These are phyloP conservation scores for Pomatostomus ruficeps DNA, from an alignment of 2,113 vertebrate genomes.

Conservation along the genomic window DNA sequence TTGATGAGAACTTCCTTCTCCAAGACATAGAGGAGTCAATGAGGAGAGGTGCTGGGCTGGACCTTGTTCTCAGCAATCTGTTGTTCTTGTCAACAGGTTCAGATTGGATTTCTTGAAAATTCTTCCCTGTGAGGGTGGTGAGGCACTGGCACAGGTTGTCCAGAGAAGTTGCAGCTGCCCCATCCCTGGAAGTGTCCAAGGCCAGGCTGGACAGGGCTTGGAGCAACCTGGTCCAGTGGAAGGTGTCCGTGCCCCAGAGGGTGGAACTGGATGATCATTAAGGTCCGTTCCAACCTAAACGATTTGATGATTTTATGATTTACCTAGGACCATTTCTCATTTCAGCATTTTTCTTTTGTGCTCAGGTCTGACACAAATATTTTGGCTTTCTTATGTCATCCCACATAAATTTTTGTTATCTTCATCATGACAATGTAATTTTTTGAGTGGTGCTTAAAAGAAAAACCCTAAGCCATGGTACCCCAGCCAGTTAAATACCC, in stretches of 20 bases:
- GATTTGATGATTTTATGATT: not conserved
- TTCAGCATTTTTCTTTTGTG: not conserved
- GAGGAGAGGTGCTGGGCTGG: not conserved
- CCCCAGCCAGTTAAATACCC: not conserved
- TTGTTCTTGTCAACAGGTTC: not conserved
- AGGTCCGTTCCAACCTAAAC: not conserved
- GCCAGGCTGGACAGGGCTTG: fast-evolving
- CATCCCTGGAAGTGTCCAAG: not conserved
- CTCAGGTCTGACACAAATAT: not conserved
- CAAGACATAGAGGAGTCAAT: not conserved
- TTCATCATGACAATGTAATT: not conserved
- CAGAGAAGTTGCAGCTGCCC: not conserved
- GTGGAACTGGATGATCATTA: not conserved
- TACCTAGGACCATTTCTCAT: not conserved
- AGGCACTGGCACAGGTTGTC: not conserved
- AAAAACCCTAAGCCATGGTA: not conserved
- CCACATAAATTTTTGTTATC: not conserved
- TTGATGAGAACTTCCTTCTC: not conserved
- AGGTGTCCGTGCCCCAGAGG: not conserved
- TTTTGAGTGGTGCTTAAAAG: not conserved
- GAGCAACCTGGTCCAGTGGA: not conserved
- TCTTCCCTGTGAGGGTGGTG: not conserved
- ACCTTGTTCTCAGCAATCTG: not conserved
- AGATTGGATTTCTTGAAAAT: not conserved
- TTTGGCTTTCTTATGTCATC: not conserved